phyloP scores from a whole-genome alignment of 2,888 invertebrate species.

The Salticus scenicus region DNA sequence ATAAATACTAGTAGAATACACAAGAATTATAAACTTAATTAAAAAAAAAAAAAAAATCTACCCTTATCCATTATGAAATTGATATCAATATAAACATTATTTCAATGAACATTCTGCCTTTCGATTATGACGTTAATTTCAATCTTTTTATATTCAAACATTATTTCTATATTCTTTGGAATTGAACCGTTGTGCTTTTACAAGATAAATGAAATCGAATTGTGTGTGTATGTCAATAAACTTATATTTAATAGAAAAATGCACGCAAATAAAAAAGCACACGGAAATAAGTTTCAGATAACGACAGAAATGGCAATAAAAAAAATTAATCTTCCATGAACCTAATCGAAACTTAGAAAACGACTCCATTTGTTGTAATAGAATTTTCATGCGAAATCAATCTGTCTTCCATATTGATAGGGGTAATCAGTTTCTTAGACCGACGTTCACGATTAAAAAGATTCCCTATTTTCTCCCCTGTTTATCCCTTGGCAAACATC shows the following conservation, averaged over 20 bases:
- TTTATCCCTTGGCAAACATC: constrained; percentile 11
- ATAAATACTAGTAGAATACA: too few species aligned
- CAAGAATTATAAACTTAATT: too few species aligned
- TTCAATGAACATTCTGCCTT: too few species aligned
- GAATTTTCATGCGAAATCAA: not conserved
- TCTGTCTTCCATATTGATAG: constrained; percentile 22
- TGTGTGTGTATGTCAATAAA: constrained; percentile 9
- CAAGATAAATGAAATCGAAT: too few species aligned
- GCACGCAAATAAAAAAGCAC: not conserved
- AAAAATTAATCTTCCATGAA: not conserved
- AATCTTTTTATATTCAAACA: too few species aligned
- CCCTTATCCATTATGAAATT: too few species aligned
- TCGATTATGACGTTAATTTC: too few species aligned
- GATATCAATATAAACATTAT: too few species aligned
- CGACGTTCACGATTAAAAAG: constrained; percentile 41
- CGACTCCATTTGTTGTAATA: not conserved
- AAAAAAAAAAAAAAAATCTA: too few species aligned
- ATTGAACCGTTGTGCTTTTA: too few species aligned
- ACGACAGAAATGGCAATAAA: not conserved
- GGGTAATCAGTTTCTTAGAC: constrained; percentile 67
- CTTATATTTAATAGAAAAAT: not conserved
- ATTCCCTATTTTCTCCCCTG: constrained; percentile 11
- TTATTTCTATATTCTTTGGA: too few species aligned
- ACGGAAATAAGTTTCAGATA: not conserved
- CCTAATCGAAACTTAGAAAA: not conserved